Evolutionary conservation across 2,888 invertebrate species (phyloP), one percentile per base, ranked within the genome.

Genomic region (Isoperla grammatica): DNA sequence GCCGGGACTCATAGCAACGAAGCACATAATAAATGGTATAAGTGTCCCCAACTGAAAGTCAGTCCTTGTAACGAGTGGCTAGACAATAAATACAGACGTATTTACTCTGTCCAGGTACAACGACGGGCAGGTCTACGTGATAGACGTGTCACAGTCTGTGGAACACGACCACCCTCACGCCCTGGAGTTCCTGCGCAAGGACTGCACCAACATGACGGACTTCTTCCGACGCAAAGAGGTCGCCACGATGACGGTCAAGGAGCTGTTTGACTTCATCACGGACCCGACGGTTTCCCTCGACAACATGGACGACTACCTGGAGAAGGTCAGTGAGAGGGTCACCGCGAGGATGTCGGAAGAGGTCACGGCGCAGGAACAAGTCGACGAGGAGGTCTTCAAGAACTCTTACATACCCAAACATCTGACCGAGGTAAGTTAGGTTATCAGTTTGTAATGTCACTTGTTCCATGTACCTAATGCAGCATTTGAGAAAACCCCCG

Each of bases 101-200:
- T n/a, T n/a, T n/a, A n/a, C n/a, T 22, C 56, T 11, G 57, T 63
- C 4, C 59, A 71, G 71, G 57, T 71, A 87, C 69, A 85, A 90
- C 69, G 81, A 91, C 69, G 89, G 87, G 0, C 83, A 88, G 69
- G 75, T 92, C n/a, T 88, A 89, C 61, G 85, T 98, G 17, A 99
- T 99, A 69, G 99, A 99, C 76, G 98, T 99, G 0, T 97, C 97
- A 0, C 99, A 99, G 72, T 90, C 97, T 0, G 98, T 99, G 0
- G 97, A 98, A 75, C 96, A 96, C 73, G 96, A 98, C 73, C 97
- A 99, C 80, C 96, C 96, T 0, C 87, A 91, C 74, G 92, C 98
- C 0, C 82, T 95, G 65, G 92, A 95, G 64, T 99, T 99, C 74
- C 79, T 99, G 49, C 81, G 96, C 61, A 95, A 91, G 72, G 98